Percentiles rank a stretch among this genome's conserved stretches.
phyloP scores from a whole-genome alignment of 2,797 vertebrate species.

The Sylvilagus floridanus region DNA sequence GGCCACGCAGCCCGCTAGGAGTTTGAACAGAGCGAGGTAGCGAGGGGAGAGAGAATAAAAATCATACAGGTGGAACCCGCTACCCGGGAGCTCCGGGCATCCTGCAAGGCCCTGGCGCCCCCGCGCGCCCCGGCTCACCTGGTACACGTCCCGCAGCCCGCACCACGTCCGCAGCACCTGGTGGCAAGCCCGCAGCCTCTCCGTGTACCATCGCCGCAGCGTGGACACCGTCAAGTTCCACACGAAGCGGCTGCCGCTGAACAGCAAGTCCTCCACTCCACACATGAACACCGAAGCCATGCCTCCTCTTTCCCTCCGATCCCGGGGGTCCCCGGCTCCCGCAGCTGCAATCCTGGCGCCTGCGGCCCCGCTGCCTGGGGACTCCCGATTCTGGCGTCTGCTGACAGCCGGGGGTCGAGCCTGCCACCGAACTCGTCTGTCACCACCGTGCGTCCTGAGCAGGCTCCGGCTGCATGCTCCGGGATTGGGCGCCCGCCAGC shows the following conservation, averaged over 20 bases:
- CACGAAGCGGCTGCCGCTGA: constrained; percentile 92
- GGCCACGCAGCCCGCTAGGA: background rate
- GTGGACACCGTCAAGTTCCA: constrained; percentile 94
- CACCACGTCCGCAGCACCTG: constrained; percentile 94
- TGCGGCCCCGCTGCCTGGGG: constrained; percentile 62
- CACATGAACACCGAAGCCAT: constrained; percentile 94
- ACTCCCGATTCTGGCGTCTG: constrained; percentile 69
- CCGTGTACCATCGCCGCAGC: constrained; percentile 93
- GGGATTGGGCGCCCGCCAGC: constrained; percentile 86
- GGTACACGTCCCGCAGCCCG: constrained; percentile 93
- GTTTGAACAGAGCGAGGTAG: constrained; percentile 4
- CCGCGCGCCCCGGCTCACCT: constrained; percentile 89
- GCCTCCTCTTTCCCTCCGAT: background rate
- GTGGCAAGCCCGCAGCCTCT: constrained; percentile 92
- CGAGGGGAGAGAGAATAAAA: background rate
- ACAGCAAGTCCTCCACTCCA: constrained; percentile 94
- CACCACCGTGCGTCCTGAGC: constrained; percentile 89
- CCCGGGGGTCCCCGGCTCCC: constrained; percentile 12
- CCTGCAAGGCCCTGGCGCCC: background rate
- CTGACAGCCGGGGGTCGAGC: constrained; percentile 84
- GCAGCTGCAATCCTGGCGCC: constrained; percentile 27
- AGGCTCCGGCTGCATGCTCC: constrained; percentile 90
- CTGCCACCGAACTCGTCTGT: constrained; percentile 88
- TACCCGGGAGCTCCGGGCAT: background rate
- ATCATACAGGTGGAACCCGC: constrained; percentile 1